Conservation (phyloP, 2,113 vertebrate genomes). For the Odontesthes bonariensis region DNA sequence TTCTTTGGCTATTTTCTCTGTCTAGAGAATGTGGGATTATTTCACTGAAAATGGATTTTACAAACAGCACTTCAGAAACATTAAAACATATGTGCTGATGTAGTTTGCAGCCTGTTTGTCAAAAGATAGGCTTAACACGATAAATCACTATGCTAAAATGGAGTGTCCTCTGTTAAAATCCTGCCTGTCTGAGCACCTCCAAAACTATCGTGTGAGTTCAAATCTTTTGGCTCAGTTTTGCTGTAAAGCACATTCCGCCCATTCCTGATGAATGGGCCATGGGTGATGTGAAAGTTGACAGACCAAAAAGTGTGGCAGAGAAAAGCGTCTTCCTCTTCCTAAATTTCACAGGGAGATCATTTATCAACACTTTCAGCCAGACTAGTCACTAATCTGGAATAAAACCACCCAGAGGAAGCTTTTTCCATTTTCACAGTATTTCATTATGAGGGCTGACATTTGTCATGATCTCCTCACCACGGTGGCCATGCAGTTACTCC, state of each 20-base stretch:
- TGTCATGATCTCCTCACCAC: slow-evolving; percentile 41
- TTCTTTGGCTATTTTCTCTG: slow-evolving; percentile 39
- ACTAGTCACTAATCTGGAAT: slow-evolving; percentile 54
- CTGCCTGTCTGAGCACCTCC: background rate
- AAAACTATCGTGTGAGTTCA: slow-evolving; percentile 10
- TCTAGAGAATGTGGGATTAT: slow-evolving; percentile 36
- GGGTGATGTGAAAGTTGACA: slow-evolving; percentile 6
- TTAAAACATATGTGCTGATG: slow-evolving; percentile 62
- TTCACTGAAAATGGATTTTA: slow-evolving; percentile 55
- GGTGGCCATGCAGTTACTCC: slow-evolving; percentile 13
- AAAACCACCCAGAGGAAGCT: background rate
- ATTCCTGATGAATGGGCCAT: background rate
- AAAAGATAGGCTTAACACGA: slow-evolving; percentile 17
- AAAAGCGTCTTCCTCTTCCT: background rate
- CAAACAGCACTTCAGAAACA: slow-evolving; percentile 44
- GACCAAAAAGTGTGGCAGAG: background rate
- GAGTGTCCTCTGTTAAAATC: background rate
- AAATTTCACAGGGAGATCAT: slow-evolving; percentile 16
- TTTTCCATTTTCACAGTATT: slow-evolving; percentile 6
- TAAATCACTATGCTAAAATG: background rate
- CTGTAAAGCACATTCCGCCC: background rate
- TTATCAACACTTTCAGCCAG: slow-evolving; percentile 26
- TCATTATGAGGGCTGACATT: slow-evolving; percentile 33
- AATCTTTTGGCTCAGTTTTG: slow-evolving; percentile 4
- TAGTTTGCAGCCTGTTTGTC: slow-evolving; percentile 29